These are phyloP conservation scores for Megalops atlanticus DNA, from an alignment of 2,113 vertebrate species.

Conservation along the genomic window DNA sequence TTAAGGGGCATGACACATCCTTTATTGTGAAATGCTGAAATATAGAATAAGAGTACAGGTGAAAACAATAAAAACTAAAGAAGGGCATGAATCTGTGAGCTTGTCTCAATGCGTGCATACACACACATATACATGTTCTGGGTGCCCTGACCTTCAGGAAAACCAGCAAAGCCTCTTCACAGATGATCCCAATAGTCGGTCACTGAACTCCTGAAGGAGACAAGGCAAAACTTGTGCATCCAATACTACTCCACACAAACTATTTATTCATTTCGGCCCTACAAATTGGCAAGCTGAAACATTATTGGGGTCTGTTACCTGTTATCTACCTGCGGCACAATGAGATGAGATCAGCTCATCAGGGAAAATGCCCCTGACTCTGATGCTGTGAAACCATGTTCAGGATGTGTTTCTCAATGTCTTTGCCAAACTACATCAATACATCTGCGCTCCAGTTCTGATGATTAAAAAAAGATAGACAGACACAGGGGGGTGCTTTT, in stretches of 20 bases:
- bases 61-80: neutral
- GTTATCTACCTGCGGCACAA: slow-evolving; percentile 13
- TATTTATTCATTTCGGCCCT: slow-evolving; percentile 30
- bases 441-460: slow-evolving; percentile 49
- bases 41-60: too few relatives aligned
- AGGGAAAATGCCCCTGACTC: slow-evolving; percentile 26
- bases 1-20: too few relatives aligned
- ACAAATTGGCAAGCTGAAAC: slow-evolving; percentile 15
- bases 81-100: neutral
- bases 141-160: slow-evolving; percentile 14
- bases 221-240: slow-evolving; percentile 16
- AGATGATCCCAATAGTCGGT: slow-evolving; percentile 13
- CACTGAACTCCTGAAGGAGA: slow-evolving; percentile 26
- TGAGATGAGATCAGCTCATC: slow-evolving; percentile 17
- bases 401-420: slow-evolving; percentile 22
- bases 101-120: too few relatives aligned
- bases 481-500: slow-evolving; percentile 41
- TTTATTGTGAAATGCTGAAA: too few relatives aligned
- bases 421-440: slow-evolving; percentile 35
- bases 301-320: slow-evolving; percentile 15
- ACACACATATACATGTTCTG: too few relatives aligned
- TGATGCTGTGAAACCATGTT: neutral
- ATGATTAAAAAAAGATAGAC: slow-evolving; percentile 34
- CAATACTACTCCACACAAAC: slow-evolving; percentile 3
- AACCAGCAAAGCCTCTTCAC: slow-evolving; percentile 15